These are phyloP conservation scores for Rafetus swinhoei DNA, from an alignment of 2,113 vertebrate species.

Conservation along the genomic window DNA sequence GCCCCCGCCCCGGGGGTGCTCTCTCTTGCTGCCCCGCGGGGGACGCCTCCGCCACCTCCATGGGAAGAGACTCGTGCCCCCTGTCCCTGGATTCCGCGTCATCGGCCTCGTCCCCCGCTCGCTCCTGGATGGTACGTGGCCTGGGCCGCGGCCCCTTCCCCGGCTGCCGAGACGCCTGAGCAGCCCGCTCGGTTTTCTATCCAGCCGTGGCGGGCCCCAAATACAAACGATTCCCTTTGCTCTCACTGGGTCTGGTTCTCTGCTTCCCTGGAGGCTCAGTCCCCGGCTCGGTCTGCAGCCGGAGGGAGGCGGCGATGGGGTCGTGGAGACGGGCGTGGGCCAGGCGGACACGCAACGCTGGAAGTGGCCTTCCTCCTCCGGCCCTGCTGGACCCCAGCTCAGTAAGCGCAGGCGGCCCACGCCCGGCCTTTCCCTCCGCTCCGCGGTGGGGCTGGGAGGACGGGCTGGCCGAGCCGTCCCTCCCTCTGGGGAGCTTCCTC, in stretches of 20 bases:
- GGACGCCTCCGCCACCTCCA: accelerated
- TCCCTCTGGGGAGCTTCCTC: background rate
- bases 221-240: background rate
- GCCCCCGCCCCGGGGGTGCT: background rate
- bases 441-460: background rate
- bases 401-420: background rate
- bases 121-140: background rate
- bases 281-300: background rate
- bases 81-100: too few species aligned
- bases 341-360: background rate
- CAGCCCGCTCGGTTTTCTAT: too few species aligned
- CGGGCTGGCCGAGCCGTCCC: background rate
- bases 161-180: background rate
- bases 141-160: background rate
- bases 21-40: background rate
- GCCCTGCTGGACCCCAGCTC: background rate
- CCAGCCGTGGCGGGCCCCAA: accelerated
- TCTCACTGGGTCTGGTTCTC: accelerated
- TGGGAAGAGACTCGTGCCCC: accelerated
- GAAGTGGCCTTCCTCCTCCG: background rate
- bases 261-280: background rate
- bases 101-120: background rate
- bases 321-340: background rate
- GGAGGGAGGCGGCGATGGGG: background rate
- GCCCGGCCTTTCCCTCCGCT: accelerated